Conservation (phyloP, 2,113 vertebrate genomes). For the Dryoscopus gambensis region DNA sequence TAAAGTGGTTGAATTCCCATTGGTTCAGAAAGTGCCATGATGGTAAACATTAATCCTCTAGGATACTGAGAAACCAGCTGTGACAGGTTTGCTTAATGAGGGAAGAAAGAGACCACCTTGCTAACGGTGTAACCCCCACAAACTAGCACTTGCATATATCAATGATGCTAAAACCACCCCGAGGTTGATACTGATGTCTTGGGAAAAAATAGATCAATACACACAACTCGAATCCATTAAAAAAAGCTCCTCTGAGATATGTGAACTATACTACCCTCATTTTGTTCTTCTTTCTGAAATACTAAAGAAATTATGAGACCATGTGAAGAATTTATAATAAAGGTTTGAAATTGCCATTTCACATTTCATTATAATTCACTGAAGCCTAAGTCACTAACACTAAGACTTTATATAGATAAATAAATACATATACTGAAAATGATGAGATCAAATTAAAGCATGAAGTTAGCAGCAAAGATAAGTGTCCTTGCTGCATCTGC, state of each 20-base stretch:
- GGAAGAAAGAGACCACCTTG: neutral
- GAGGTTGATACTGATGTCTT: constrained; percentile 15
- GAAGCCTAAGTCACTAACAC: neutral
- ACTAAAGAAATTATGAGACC: neutral
- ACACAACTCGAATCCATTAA: neutral
- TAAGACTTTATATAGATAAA: neutral
- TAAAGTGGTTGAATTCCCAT: constrained; percentile 24
- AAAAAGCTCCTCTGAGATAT: neutral
- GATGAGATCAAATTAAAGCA: neutral
- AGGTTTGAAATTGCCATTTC: neutral
- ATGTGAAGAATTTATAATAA: neutral
- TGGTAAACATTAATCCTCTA: constrained; percentile 42
- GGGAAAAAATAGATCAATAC: neutral
- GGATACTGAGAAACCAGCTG: constrained; percentile 20
- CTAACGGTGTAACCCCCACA: neutral
- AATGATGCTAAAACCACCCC: neutral
- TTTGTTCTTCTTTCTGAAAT: constrained; percentile 4
- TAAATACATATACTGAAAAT: neutral
- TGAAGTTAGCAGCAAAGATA: neutral
- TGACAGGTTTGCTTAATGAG: constrained; percentile 32
- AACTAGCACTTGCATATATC: neutral
- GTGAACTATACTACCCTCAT: neutral
- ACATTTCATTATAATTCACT: neutral
- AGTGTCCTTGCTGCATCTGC: fast-evolving
- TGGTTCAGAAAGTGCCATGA: neutral